Evolutionary conservation across 2,888 invertebrate species (phyloP).

Genomic region (Rhogogaster chlorosoma): DNA sequence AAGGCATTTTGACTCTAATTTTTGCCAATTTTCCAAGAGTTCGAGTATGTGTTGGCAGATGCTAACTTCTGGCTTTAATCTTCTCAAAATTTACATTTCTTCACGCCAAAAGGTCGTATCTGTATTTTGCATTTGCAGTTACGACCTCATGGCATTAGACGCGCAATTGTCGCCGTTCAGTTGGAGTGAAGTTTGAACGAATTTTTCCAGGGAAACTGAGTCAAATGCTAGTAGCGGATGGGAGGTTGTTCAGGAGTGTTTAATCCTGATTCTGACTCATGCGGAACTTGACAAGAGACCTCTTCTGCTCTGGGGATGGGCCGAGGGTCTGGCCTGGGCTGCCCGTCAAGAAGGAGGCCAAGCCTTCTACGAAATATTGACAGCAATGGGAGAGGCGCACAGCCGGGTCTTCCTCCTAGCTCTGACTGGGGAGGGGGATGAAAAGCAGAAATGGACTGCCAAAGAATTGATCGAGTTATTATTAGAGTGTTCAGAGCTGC

Average conservation of each 20-base stretch:
- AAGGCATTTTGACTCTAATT: no score
- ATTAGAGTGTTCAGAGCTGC: constrained; percentile 88
- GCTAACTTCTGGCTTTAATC: no score
- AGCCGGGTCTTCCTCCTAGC: constrained; percentile 80
- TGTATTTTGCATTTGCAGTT: no score
- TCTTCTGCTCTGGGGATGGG: constrained; percentile 72
- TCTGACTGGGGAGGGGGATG: constrained; percentile 77
- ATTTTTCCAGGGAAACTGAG: constrained; percentile 55
- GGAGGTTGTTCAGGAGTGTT: constrained; percentile 71
- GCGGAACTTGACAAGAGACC: constrained; percentile 65
- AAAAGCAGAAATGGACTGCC: constrained; percentile 80
- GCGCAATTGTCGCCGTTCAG: not conserved
- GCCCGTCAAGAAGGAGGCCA: constrained; percentile 67
- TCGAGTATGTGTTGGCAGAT: no score
- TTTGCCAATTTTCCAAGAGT: no score
- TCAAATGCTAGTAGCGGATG: constrained; percentile 64
- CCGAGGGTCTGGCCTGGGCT: constrained; percentile 66
- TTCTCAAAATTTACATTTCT: no score
- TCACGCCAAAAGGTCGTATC: no score
- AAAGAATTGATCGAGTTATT: constrained; percentile 86
- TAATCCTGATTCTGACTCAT: constrained; percentile 68
- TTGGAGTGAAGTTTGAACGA: not conserved
- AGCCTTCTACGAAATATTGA: constrained; percentile 72
- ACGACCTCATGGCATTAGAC: no score
- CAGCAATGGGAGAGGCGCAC: constrained; percentile 79